These are phyloP conservation scores for Dendrocopos noguchii DNA, from an alignment of 2,113 vertebrate genomes.

Conservation along the genomic window DNA sequence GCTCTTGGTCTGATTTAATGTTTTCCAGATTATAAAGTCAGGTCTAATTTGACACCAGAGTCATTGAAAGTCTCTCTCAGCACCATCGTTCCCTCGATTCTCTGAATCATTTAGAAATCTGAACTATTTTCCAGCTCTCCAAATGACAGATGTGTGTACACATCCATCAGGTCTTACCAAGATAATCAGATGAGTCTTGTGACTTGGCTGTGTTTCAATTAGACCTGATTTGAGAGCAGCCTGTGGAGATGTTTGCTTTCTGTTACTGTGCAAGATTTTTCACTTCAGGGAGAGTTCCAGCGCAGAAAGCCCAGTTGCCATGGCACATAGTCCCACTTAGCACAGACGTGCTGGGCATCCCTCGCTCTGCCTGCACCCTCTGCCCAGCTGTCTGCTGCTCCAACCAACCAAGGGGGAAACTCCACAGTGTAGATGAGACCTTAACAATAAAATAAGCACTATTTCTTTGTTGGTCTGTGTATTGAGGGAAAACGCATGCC, in stretches of 20 bases:
- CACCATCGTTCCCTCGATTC: not conserved
- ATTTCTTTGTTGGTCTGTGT: not conserved
- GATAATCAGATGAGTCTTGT: slow-evolving; percentile 21
- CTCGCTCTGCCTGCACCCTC: not conserved
- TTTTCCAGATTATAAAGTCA: not conserved
- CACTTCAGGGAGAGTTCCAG: slow-evolving; percentile 9
- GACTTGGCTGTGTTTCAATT: slow-evolving; percentile 7
- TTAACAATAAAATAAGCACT: not conserved
- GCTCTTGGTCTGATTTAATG: not conserved
- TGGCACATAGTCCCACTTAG: not conserved
- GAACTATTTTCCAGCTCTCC: not conserved
- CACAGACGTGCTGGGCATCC: not conserved
- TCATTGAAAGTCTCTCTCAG: not conserved
- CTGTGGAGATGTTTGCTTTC: slow-evolving; percentile 29
- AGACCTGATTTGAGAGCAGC: slow-evolving; percentile 17
- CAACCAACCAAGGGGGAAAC: accelerated
- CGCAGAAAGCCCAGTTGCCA: slow-evolving; percentile 24
- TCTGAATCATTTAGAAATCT: not conserved
- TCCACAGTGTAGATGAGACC: not conserved
- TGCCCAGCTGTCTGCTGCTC: not conserved
- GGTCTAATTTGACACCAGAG: not conserved
- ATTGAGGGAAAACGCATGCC: not conserved
- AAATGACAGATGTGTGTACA: not conserved
- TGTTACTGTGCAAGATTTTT: not conserved
- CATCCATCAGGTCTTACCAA: slow-evolving; percentile 1